Base-by-base conservation (phyloP, 2,888 invertebrate species). In the Tyria jacobaeae region DNA sequence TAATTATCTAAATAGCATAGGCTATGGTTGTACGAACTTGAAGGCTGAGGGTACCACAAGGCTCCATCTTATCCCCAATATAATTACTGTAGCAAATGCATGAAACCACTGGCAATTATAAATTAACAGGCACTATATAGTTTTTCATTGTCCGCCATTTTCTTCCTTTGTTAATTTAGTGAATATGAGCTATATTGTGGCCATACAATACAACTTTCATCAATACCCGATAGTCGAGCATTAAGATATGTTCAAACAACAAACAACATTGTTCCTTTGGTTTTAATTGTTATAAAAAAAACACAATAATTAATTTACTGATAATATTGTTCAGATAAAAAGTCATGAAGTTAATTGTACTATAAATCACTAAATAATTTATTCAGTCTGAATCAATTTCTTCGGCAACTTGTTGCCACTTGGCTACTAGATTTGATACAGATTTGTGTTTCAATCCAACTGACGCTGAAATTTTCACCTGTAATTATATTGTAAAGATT, bases 381-480 rank as follows among this genome's bases (percentile, higher is more conserved):
- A 27, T 6, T 78, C 64, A 93, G 59, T 93, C 93, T 0, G 91
- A 92, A 68, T 89, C 72, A 21, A 92, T 91, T 62, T 94, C 92
- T 3, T 92, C 93, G 0, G 96, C 95, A 1, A 96, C 95, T 75
- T 96, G 95, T 75, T 96, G 95, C 96, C 96, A 96, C 75, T 96
- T 96, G 15, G 95, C 95, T 0, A 96, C 96, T 70, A 96, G 84
- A 14, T 84, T 95, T 2, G 96, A 95, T 1, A 96, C 95, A 0
- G 95, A 94, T 79, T 95, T 96, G 82, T 96, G 95, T 81, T 96
- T 96, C 82, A 95, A 79, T 0, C 93, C 91, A 62, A 93, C 85
- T 0, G 91, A 89, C 0, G 90, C 73, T 0, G 92, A 92, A 69
- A 94, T 88, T 71, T 92, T 93, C 9, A 93, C 89, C 93, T 92